A percentile compares a stretch with the other conserved stretches of the same genome.
These are phyloP conservation scores for Pharmacophagus antenor DNA, from an alignment of 2,888 invertebrate species.

Conservation along the genomic window DNA sequence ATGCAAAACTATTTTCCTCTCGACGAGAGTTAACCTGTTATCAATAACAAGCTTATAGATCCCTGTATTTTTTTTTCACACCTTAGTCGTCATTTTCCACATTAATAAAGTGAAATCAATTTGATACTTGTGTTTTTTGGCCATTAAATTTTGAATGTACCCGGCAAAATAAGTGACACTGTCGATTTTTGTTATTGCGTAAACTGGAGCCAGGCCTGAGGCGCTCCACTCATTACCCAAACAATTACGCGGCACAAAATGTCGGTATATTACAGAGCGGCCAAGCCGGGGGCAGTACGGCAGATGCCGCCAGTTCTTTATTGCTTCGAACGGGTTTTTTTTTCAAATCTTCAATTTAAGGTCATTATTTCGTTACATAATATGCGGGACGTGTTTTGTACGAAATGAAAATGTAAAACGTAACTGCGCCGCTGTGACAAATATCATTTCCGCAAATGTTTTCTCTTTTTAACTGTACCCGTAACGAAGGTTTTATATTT, in stretches of 20 bases:
- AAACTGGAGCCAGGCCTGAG: slow-evolving; percentile 72
- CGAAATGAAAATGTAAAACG: slow-evolving; percentile 3
- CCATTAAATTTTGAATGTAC: background rate
- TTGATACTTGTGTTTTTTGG: background rate
- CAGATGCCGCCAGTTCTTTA: slow-evolving; percentile 67
- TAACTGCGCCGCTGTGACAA: background rate
- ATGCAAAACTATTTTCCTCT: too few species aligned
- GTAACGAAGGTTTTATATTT: background rate
- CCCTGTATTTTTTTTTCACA: too few species aligned
- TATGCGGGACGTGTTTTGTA: slow-evolving; percentile 7
- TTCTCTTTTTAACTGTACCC: background rate
- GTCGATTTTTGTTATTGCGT: slow-evolving; percentile 57
- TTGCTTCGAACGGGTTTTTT: slow-evolving; percentile 46
- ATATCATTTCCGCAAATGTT: background rate
- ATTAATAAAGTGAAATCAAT: background rate
- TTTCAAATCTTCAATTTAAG: slow-evolving; percentile 51
- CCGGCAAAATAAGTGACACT: slow-evolving; percentile 56
- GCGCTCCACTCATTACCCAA: slow-evolving; percentile 68
- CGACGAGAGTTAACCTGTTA: too few species aligned
- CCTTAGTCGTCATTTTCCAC: background rate
- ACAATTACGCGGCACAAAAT: slow-evolving; percentile 75
- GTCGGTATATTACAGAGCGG: slow-evolving; percentile 70
- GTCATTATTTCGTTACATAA: slow-evolving; percentile 35
- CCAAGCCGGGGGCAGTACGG: slow-evolving; percentile 56
- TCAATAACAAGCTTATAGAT: too few species aligned